phyloP scores from a whole-genome alignment of 2,797 vertebrate species.

The Urophycis tenuis region DNA sequence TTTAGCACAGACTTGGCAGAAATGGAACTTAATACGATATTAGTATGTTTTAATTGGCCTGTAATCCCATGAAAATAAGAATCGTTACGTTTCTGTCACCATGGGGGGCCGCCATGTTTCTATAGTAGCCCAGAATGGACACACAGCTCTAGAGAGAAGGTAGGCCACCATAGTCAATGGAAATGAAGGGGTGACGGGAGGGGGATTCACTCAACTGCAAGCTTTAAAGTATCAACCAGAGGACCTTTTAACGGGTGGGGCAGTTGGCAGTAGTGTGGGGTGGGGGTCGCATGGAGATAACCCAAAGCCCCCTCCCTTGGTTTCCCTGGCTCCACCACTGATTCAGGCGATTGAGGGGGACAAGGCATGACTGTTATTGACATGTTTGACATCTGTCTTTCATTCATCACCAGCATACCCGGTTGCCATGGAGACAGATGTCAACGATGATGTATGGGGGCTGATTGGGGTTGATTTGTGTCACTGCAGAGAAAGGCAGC shows the following conservation, averaged over 20 bases:
- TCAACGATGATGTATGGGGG: conserved; percentile 28
- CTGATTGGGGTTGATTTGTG: conserved; percentile 63
- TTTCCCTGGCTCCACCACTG: conserved; percentile 34
- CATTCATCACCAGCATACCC: conserved; percentile 26
- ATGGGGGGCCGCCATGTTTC: too few relatives aligned
- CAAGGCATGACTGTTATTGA: conserved; percentile 26
- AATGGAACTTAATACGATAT: too few relatives aligned
- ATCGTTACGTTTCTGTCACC: too few relatives aligned
- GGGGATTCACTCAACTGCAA: too few relatives aligned
- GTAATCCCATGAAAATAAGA: too few relatives aligned
- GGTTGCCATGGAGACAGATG: conserved; percentile 24
- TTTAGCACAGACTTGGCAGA: too few relatives aligned
- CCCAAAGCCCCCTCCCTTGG: background rate
- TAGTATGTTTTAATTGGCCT: too few relatives aligned
- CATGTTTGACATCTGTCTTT: conserved; percentile 35
- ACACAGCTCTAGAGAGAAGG: too few relatives aligned
- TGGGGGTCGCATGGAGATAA: background rate
- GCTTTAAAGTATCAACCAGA: background rate
- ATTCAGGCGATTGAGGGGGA: conserved; percentile 35
- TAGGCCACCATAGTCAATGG: too few relatives aligned
- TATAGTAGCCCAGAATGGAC: too few relatives aligned
- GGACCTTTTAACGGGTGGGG: background rate
- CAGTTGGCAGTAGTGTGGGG: background rate
- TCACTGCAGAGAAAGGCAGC: conserved; percentile 41
- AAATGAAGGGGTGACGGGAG: too few relatives aligned